Conservation (phyloP, 2,888 invertebrate species). For the Digitonthophagus gazella region DNA sequence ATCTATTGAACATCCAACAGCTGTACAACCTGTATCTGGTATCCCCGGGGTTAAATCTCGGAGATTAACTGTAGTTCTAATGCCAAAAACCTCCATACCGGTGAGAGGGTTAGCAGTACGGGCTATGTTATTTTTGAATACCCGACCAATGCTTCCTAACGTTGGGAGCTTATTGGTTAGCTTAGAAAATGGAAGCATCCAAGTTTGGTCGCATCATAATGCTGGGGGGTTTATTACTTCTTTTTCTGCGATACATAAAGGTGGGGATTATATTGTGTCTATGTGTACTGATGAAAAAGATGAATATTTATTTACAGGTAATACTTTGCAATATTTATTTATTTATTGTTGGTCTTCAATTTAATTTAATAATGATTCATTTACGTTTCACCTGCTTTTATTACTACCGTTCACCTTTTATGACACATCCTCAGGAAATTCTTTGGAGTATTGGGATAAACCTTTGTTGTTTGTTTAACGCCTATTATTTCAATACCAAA, state of each 20-base stretch:
- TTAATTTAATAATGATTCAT: too few species aligned
- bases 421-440: too few species aligned
- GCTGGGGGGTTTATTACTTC: constrained; percentile 68
- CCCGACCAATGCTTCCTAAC: constrained; percentile 55
- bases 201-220: constrained; percentile 80
- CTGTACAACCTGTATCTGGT: not conserved
- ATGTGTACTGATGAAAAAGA: constrained; percentile 71
- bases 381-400: too few species aligned
- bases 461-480: too few species aligned
- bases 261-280: constrained; percentile 65
- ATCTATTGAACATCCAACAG: not conserved
- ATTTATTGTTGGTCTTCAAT: too few species aligned
- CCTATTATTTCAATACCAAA: too few species aligned
- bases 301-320: constrained; percentile 69
- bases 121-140: constrained; percentile 65
- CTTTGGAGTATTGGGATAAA: too few species aligned
- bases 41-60: constrained; percentile 26
- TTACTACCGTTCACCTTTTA: too few species aligned
- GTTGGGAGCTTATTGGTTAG: constrained; percentile 68
- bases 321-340: not conserved
- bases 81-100: constrained; percentile 50
- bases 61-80: constrained; percentile 50
- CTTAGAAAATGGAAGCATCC: constrained; percentile 72
- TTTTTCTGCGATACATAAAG: constrained; percentile 68
- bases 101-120: constrained; percentile 61